Base-by-base conservation (phyloP, 1,140 invertebrate genomes). In the Drosophila eugracilis region DNA sequence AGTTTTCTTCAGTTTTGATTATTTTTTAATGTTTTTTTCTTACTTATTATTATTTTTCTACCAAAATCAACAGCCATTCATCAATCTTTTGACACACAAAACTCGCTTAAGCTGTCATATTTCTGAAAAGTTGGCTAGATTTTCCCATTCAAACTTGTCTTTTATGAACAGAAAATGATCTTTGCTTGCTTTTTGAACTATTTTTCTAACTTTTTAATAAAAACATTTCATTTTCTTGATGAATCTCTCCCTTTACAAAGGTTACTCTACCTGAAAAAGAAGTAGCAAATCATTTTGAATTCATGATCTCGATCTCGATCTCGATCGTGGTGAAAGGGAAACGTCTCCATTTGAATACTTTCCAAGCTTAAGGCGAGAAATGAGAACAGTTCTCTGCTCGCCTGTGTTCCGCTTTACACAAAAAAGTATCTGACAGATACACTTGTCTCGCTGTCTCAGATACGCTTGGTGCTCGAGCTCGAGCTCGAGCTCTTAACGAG, bases 401-500 rank as follows among this genome's bases (percentile, higher is more conserved):
- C 14, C 32, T 30, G 36, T 71, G 34, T 48, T 26, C 14, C 9
- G 4, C 14, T n/a, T n/a, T n/a, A n/a, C n/a, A n/a, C n/a, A n/a
- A n/a, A n/a, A n/a, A n/a, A n/a, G 59, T 47, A 65, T 65, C 60
- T 37, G 39, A 28, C 22, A 49, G 66, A 36, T 63, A 28, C 53
- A 55, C 15, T 45, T 70, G 30, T 45, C n/a, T n/a, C 58, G 37
- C 17, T 37, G 15, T 24, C 58, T 10, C 12, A 52, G 45, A 37
- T 52, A 32, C 14, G 50, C 6, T 24, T 72, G 7, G 30, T 60
- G 21, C 49, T n/a, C n/a, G n/a, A n/a, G n/a, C n/a, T n/a, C n/a
- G n/a, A n/a, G n/a, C n/a, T n/a, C n/a, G n/a, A n/a, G n/a, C n/a
- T 58, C 6, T 34, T 49, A 83, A 78, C 55, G 71, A 75, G 79